Evolutionary conservation across 2,797 vertebrate species (phyloP).

Genomic region (Lutjanus argentimaculatus): DNA sequence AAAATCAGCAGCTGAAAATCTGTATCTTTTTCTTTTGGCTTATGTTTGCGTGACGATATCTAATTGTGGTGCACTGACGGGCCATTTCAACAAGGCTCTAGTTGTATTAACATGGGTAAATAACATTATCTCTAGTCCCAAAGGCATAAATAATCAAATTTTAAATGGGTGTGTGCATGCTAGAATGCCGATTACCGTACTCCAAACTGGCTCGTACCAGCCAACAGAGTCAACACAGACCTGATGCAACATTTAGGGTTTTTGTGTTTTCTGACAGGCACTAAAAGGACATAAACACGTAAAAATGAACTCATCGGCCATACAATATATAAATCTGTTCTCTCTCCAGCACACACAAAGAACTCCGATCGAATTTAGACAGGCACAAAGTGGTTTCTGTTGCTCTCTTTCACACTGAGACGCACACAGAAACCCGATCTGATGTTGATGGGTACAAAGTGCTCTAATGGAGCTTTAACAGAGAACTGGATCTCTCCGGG

Average conservation of each 20-base stretch:
- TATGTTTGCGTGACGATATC: neutral
- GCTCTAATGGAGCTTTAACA: slow-evolving; percentile 51
- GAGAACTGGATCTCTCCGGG: slow-evolving; percentile 17
- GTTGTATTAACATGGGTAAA: slow-evolving; percentile 16
- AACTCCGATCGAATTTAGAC: slow-evolving; percentile 37
- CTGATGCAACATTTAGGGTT: slow-evolving; percentile 41
- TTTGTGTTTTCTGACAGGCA: slow-evolving; percentile 41
- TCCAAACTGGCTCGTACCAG: slow-evolving; percentile 34
- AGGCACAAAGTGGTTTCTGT: slow-evolving; percentile 29
- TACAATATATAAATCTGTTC: slow-evolving; percentile 13
- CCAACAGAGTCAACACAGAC: slow-evolving; percentile 45
- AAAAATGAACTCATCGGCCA: slow-evolving; percentile 1
- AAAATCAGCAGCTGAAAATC: neutral
- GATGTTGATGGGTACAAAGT: slow-evolving; percentile 59
- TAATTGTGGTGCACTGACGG: neutral
- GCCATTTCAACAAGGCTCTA: slow-evolving; percentile 6
- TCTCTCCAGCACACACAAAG: slow-evolving; percentile 21
- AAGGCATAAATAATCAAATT: slow-evolving; percentile 41
- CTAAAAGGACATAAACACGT: slow-evolving; percentile 32
- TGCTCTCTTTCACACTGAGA: slow-evolving; percentile 24
- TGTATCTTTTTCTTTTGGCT: neutral
- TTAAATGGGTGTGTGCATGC: slow-evolving; percentile 10
- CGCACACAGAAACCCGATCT: slow-evolving; percentile 59
- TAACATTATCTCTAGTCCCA: slow-evolving; percentile 36
- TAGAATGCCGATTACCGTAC: slow-evolving; percentile 8